A percentile compares a stretch with the other conserved stretches of the same genome.
These are phyloP conservation scores for Cremastinae sp. DNA, from an alignment of 2,888 invertebrate genomes.

Conservation along the genomic window DNA sequence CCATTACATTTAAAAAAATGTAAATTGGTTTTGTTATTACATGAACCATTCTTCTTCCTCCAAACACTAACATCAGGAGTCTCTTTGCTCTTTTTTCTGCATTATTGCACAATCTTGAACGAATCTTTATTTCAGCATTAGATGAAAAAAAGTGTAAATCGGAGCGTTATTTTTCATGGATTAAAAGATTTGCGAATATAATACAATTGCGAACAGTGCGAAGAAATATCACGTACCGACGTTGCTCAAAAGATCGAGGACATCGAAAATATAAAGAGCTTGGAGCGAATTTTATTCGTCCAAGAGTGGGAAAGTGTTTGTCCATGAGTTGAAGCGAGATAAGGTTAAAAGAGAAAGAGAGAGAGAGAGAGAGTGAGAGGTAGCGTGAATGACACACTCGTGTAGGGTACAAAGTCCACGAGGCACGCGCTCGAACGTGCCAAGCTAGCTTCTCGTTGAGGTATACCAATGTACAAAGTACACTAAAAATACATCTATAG, in stretches of 20 bases:
- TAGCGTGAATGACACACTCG: constrained; percentile 59
- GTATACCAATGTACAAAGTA: constrained; percentile 55
- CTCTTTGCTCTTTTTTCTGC: no score
- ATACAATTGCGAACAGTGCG: no score
- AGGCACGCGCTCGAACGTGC: constrained; percentile 56
- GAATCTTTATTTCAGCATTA: no score
- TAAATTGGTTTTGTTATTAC: background rate
- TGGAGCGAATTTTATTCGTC: constrained; percentile 40
- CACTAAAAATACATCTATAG: constrained; percentile 29
- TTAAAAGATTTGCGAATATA: no score
- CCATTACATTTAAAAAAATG: no score
- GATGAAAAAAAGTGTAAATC: background rate
- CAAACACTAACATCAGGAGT: background rate
- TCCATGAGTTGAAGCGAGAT: constrained; percentile 34
- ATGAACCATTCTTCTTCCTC: background rate
- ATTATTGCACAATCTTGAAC: no score
- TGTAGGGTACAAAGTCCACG: constrained; percentile 63
- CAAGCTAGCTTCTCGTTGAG: constrained; percentile 57
- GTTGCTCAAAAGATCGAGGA: constrained; percentile 58
- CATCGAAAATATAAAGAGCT: constrained; percentile 63
- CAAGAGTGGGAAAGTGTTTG: constrained; percentile 34
- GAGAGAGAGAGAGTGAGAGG: constrained; percentile 35
- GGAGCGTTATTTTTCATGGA: no score
- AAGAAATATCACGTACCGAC: no score
- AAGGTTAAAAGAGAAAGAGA: constrained; percentile 24